These are phyloP conservation scores for Augochlorella aurata DNA, from an alignment of 2,888 invertebrate genomes.

Conservation along the genomic window DNA sequence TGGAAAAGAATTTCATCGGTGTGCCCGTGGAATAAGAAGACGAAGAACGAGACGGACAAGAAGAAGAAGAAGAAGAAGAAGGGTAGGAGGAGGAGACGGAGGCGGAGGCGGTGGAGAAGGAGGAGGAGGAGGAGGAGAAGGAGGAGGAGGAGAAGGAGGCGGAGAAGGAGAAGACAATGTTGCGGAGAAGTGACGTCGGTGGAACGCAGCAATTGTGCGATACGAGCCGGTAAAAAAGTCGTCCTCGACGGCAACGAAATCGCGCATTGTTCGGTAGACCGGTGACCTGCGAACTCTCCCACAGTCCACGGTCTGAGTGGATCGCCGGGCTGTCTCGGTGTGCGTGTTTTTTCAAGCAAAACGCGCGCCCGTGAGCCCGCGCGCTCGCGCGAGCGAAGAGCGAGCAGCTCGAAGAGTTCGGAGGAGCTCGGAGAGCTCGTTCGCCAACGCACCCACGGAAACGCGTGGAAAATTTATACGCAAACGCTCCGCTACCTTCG, in stretches of 20 bases:
- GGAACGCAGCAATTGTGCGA: conserved; percentile 56
- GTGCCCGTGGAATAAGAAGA: background rate
- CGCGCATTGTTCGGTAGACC: conserved; percentile 76
- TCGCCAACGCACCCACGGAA: too few species aligned
- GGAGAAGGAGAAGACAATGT: conserved; percentile 33
- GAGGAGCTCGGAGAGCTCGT: too few species aligned
- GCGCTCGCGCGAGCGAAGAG: background rate
- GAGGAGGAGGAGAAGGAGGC: background rate
- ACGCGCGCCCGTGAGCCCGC: conserved; percentile 6
- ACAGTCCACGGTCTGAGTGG: conserved; percentile 63
- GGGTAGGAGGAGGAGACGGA: background rate
- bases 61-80: background rate
- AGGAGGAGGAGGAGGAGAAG: background rate
- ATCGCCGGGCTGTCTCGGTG: conserved; percentile 15
- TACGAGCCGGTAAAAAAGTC: conserved; percentile 59
- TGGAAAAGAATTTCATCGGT: conserved; percentile 25
- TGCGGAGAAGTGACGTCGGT: conserved; percentile 38
- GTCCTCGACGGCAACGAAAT: conserved; percentile 70
- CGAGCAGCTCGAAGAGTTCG: too few species aligned
- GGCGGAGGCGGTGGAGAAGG: background rate
- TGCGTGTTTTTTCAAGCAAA: conserved; percentile 43
- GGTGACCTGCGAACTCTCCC: conserved; percentile 80
- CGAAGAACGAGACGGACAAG: background rate
- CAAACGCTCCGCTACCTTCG: background rate
- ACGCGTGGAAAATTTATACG: conserved; percentile 36